Evolutionary conservation across 2,888 invertebrate genomes (phyloP).

Genomic region (Xylocampa areola): DNA sequence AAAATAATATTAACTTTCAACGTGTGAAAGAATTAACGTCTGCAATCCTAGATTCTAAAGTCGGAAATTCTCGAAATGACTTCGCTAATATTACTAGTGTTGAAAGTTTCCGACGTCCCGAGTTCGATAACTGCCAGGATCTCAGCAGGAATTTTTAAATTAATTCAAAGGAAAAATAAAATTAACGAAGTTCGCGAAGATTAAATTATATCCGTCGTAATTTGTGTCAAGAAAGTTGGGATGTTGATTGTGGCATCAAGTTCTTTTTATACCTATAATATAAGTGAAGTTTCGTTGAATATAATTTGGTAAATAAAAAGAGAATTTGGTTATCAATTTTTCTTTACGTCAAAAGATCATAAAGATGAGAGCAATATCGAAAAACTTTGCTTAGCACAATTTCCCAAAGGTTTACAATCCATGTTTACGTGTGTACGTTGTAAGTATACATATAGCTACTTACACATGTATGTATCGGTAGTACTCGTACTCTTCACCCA

Average conservation of each 20-base stretch:
- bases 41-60: conserved; percentile 65
- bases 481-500: conserved; percentile 48
- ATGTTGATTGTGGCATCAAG: conserved; percentile 73
- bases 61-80: conserved; percentile 78
- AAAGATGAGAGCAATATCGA: conserved; percentile 33
- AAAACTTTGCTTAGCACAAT: conserved; percentile 44
- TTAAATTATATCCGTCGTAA: conserved; percentile 85
- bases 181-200: conserved; percentile 84
- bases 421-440: conserved; percentile 11
- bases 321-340: conserved; percentile 36
- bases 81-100: conserved; percentile 83
- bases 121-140: conserved; percentile 86
- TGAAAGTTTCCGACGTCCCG: conserved; percentile 80
- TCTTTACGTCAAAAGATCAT: conserved; percentile 24
- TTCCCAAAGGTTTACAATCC: conserved; percentile 44
- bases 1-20: conserved; percentile 19
- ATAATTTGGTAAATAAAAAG: conserved; percentile 44
- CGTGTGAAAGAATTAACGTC: conserved; percentile 51
- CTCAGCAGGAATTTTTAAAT: conserved; percentile 86
- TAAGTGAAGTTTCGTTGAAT: conserved; percentile 38
- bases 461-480: conserved; percentile 25
- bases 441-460: conserved; percentile 15
- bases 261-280: conserved; percentile 59
- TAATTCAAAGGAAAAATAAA: conserved; percentile 88
- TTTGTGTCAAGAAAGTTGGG: conserved; percentile 83